phyloP scores from a whole-genome alignment of 2,888 invertebrate species.

The Smittia aterrima region DNA sequence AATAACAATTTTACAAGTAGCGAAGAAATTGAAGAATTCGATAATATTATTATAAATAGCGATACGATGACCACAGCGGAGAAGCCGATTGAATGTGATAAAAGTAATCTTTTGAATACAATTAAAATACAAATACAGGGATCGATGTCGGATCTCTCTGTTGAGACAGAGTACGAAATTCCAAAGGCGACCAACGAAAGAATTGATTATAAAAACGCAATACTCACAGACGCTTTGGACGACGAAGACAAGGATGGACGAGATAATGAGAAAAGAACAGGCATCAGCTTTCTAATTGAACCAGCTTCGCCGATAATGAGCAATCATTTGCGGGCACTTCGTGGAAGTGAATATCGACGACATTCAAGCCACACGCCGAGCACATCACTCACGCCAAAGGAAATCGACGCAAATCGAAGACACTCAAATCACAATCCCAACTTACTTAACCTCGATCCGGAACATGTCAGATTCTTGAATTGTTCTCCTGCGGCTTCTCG shows the following conservation, averaged over 20 bases:
- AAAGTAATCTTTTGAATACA: slow-evolving; percentile 42
- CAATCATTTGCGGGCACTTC: slow-evolving; percentile 58
- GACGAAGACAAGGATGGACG: slow-evolving; percentile 43
- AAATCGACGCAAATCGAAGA: slow-evolving; percentile 53
- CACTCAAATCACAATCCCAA: slow-evolving; percentile 61
- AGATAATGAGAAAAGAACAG: slow-evolving; percentile 52
- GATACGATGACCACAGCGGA: slow-evolving; percentile 43
- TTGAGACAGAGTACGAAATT: slow-evolving; percentile 48
- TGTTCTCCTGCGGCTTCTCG: slow-evolving; percentile 83
- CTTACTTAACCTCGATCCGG: slow-evolving; percentile 61
- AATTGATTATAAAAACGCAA: slow-evolving; percentile 44
- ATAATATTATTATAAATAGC: slow-evolving; percentile 43
- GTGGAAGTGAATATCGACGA: slow-evolving; percentile 54
- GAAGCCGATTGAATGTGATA: slow-evolving; percentile 46
- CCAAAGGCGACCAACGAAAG: slow-evolving; percentile 40
- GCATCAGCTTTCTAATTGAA: slow-evolving; percentile 67
- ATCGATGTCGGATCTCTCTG: slow-evolving; percentile 45
- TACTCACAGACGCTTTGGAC: neutral
- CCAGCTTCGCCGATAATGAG: slow-evolving; percentile 71
- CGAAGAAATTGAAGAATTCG: slow-evolving; percentile 48
- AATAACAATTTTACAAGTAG: slow-evolving; percentile 45
- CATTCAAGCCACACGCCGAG: slow-evolving; percentile 53
- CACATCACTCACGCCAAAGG: slow-evolving; percentile 57
- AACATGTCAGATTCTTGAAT: slow-evolving; percentile 64
- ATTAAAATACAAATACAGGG: slow-evolving; percentile 44